Percentiles rank a stretch among this genome's conserved stretches.
phyloP scores from a whole-genome alignment of 2,797 vertebrate genomes.

The Typhlichthys eigenmanni region DNA sequence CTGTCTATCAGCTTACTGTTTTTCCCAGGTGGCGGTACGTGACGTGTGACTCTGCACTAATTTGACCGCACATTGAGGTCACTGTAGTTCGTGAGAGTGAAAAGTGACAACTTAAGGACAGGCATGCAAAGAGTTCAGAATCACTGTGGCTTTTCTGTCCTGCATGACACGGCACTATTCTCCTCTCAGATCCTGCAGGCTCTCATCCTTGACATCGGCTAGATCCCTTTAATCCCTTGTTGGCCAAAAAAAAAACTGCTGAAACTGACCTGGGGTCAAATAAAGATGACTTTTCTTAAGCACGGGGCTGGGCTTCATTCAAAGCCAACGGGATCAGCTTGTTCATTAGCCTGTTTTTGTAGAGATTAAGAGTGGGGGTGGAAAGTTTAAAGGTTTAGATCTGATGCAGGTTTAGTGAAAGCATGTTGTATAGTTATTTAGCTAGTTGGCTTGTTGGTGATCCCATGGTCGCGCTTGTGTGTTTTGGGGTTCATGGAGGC shows the following conservation, averaged over 20 bases:
- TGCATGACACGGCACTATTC: slow-evolving; percentile 14
- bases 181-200: slow-evolving; percentile 13
- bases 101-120: neutral
- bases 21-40: no score
- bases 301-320: neutral
- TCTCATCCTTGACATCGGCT: slow-evolving; percentile 16
- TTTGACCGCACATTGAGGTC: no score
- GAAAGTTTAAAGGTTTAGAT: no score
- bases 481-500: neutral
- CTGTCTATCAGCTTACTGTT: no score
- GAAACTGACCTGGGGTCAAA: neutral
- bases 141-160: slow-evolving; percentile 8
- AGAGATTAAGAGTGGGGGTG: no score
- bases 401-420: neutral
- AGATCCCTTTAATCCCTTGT: slow-evolving; percentile 16
- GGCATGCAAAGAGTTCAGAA: neutral
- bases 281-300: neutral
- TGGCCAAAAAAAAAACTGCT: neutral
- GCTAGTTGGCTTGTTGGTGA: no score
- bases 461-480: no score
- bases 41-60: no score
- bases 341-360: neutral
- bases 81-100: no score
- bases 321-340: neutral
- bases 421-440: neutral